phyloP scores from a whole-genome alignment of 2,797 vertebrate genomes.

The Iguana delicatissima region DNA sequence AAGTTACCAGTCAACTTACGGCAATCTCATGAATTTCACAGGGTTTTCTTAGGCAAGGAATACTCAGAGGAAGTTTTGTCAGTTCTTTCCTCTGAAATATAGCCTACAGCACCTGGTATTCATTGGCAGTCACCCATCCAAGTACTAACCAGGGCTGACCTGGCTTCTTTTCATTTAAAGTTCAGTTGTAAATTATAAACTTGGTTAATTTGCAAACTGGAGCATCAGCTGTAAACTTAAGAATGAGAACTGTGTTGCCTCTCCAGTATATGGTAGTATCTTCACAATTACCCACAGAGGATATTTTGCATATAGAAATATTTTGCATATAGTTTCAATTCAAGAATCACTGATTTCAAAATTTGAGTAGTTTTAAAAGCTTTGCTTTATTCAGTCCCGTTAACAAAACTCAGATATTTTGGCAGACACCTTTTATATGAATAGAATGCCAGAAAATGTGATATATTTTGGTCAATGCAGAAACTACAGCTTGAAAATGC shows the following conservation, averaged over 20 bases:
- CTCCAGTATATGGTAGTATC: neutral
- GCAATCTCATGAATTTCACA: no score
- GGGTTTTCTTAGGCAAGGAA: no score
- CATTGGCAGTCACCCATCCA: no score
- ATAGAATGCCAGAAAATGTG: neutral
- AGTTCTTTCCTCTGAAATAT: no score
- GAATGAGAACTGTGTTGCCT: neutral
- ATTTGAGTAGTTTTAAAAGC: neutral
- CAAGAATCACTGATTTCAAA: neutral
- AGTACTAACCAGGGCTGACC: no score
- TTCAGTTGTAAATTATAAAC: no score
- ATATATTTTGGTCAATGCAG: neutral
- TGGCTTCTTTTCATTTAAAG: neutral
- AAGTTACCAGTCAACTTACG: no score
- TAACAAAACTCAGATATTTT: neutral
- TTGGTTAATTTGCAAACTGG: no score
- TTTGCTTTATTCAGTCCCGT: neutral
- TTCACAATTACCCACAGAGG: neutral
- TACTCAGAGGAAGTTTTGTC: no score
- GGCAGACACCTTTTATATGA: neutral
- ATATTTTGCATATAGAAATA: no score
- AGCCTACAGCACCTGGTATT: no score
- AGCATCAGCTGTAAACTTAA: neutral
- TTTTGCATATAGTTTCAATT: neutral
- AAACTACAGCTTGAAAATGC: neutral